phyloP scores from a whole-genome alignment of 2,888 invertebrate species.

The Drosophila picticornis region DNA sequence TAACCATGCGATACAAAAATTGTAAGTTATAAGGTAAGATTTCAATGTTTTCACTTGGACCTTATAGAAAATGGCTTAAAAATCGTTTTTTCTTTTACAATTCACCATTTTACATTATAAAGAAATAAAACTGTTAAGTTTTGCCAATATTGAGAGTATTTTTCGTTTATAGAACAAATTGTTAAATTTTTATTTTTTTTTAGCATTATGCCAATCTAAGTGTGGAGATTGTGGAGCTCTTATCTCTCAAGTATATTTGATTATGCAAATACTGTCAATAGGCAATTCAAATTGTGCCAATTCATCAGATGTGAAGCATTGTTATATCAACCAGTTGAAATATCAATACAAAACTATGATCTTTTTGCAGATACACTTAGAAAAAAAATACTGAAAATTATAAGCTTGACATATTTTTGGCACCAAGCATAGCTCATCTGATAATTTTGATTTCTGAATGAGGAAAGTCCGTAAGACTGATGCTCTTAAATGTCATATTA shows the following conservation, averaged over 20 bases:
- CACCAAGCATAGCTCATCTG: too few species aligned
- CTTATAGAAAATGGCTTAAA: neutral
- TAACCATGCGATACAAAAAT: neutral
- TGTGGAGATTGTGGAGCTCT: conserved; percentile 26
- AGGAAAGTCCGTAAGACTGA: neutral
- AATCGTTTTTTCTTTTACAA: neutral
- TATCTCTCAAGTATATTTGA: conserved; percentile 17
- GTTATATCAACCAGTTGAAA: conserved; percentile 7
- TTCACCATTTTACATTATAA: neutral
- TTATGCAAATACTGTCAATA: conserved; percentile 33
- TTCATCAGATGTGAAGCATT: neutral
- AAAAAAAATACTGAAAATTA: neutral
- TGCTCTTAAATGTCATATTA: conserved; percentile 6
- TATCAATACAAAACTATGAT: neutral
- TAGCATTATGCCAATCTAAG: conserved; percentile 8
- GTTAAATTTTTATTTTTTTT: conserved; percentile 17
- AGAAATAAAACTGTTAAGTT: neutral
- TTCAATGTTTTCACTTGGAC: too few species aligned
- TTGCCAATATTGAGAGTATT: neutral
- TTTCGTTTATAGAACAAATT: conserved; percentile 1
- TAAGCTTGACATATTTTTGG: too few species aligned
- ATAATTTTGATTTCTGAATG: neutral
- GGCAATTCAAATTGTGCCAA: conserved; percentile 5
- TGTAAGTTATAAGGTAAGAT: neutral
- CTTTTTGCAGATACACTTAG: neutral